Evolutionary conservation across 2,113 vertebrate species (phyloP).

Genomic region (Ailurus styani): DNA sequence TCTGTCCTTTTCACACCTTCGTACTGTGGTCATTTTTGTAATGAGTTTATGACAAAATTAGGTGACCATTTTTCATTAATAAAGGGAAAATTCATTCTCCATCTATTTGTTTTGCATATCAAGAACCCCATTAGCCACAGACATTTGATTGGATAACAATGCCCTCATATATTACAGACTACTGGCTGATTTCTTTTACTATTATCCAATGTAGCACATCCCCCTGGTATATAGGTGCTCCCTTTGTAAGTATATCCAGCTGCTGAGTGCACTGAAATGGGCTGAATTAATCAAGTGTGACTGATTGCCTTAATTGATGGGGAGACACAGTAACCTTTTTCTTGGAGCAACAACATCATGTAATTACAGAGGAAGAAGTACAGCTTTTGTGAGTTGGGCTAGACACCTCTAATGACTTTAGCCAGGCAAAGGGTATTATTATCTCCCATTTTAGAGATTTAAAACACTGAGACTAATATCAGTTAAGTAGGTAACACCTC

Average conservation of each 20-base stretch:
- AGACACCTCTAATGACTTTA: conserved; percentile 66
- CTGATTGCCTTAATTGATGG: conserved; percentile 66
- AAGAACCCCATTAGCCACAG: not conserved
- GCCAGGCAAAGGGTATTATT: conserved; percentile 59
- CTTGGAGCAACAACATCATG: conserved; percentile 49
- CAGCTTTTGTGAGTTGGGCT: conserved; percentile 58
- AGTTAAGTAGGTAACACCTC: conserved; percentile 40
- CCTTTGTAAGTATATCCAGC: not conserved
- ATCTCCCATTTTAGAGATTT: conserved; percentile 58
- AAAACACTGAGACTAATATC: conserved; percentile 53
- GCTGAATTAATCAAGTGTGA: conserved; percentile 60
- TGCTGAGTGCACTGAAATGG: not conserved
- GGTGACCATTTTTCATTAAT: not conserved
- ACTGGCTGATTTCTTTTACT: not conserved
- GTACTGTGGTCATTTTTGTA: not conserved
- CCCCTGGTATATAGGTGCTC: not conserved
- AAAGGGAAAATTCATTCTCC: not conserved
- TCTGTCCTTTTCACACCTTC: not conserved
- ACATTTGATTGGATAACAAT: not conserved
- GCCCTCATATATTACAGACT: not conserved
- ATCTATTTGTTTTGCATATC: not conserved
- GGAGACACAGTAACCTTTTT: conserved; percentile 64
- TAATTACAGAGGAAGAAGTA: conserved; percentile 65
- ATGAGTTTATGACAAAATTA: not conserved
- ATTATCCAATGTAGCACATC: not conserved